Conservation (phyloP, 2,888 invertebrate genomes). For the Lordiphosa fenestrarum region DNA sequence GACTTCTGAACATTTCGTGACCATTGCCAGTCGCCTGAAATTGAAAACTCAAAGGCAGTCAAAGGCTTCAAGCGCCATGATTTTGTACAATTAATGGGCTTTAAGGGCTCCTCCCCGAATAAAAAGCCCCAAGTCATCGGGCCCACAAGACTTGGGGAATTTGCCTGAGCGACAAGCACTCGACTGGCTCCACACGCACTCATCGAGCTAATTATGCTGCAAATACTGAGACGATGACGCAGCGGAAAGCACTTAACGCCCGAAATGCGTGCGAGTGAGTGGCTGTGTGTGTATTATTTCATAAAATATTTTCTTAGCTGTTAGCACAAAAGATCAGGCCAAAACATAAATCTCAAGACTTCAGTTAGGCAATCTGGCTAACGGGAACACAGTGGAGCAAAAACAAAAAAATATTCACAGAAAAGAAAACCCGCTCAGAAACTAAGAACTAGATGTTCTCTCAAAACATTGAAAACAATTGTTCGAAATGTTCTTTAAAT, state of each 20-base stretch:
- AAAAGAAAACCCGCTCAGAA: too few species aligned
- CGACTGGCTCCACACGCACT: conserved; percentile 56
- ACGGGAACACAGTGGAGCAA: background rate
- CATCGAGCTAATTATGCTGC: conserved; percentile 69
- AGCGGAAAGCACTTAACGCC: conserved; percentile 69
- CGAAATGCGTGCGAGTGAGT: conserved; percentile 37
- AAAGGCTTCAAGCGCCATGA: conserved; percentile 28
- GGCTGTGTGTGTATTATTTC: conserved; percentile 52
- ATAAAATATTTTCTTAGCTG: conserved; percentile 73
- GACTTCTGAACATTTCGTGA: conserved; percentile 1
- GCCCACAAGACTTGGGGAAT: conserved; percentile 35
- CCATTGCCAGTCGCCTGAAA: conserved; percentile 20
- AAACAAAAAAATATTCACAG: too few species aligned
- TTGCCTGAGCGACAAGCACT: conserved; percentile 29
- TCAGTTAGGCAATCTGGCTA: conserved; percentile 54
- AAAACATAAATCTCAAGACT: conserved; percentile 73
- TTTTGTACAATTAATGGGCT: conserved; percentile 51
- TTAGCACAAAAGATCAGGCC: conserved; percentile 71
- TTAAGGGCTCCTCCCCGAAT: conserved; percentile 30
- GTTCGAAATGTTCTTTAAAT: too few species aligned
- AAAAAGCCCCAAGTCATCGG: conserved; percentile 43
- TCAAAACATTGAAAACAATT: too few species aligned
- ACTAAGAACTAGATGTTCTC: too few species aligned
- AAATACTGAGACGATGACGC: conserved; percentile 65
- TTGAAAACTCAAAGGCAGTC: conserved; percentile 1